Conservation (phyloP, 1,140 invertebrate genomes). For the Protaetia brevitarsis region DNA sequence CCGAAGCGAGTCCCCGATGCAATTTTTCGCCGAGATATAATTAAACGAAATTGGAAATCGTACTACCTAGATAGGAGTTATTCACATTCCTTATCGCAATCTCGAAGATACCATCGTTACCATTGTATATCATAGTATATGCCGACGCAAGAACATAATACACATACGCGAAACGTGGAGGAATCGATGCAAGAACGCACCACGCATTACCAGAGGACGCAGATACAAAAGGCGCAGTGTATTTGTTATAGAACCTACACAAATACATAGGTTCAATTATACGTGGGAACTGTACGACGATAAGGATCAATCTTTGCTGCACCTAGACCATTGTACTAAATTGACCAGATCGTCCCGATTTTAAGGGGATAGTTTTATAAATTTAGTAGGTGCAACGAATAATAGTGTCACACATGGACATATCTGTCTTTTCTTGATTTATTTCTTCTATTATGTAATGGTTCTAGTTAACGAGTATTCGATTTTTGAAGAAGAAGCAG, state of each 20-base stretch:
- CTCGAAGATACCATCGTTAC: background rate
- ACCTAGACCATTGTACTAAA: background rate
- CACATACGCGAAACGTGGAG: background rate
- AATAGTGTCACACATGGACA: background rate
- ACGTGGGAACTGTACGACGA: background rate
- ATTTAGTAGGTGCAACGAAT: background rate
- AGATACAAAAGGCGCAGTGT: constrained; percentile 1
- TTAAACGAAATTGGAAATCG: background rate
- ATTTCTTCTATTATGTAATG: no score
- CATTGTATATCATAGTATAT: constrained; percentile 11
- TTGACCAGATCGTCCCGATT: background rate
- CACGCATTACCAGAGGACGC: background rate
- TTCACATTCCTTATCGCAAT: background rate
- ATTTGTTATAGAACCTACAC: no score
- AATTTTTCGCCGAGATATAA: constrained; percentile 7
- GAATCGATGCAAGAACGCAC: background rate
- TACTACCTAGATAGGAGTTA: background rate
- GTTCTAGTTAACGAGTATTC: no score
- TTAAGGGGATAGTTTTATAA: no score
- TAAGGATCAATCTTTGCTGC: background rate
- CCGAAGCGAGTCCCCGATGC: no score
- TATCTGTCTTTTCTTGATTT: no score
- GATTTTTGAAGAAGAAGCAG: no score
- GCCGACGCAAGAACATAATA: no score
- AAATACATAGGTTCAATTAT: constrained; percentile 11